Conservation (phyloP, 2,888 invertebrate genomes). For the Andrena minutula region DNA sequence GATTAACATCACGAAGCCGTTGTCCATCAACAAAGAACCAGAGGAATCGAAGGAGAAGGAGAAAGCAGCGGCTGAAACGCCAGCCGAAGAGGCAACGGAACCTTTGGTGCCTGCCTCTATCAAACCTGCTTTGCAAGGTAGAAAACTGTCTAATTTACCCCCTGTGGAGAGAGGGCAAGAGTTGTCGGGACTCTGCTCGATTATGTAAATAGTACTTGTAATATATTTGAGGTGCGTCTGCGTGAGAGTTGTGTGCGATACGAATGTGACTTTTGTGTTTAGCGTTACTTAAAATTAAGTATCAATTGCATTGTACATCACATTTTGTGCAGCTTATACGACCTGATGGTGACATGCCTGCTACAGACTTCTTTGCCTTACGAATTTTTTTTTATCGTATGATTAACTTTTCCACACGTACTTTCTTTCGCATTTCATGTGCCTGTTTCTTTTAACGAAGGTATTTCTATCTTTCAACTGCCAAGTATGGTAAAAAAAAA, state of each 20-base stretch:
- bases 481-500: constrained; percentile 5
- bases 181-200: constrained; percentile 94
- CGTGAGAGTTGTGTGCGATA: constrained; percentile 25
- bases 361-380: neutral
- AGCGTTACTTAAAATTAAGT: constrained; percentile 56
- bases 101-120: constrained; percentile 82
- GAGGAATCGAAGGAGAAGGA: constrained; percentile 78
- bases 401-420: constrained; percentile 27
- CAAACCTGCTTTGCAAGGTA: constrained; percentile 89
- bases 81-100: constrained; percentile 82
- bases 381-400: constrained; percentile 31
- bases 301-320: constrained; percentile 60
- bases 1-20: constrained; percentile 92
- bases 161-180: constrained; percentile 91
- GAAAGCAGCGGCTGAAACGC: constrained; percentile 79
- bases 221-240: constrained; percentile 50
- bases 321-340: constrained; percentile 77
- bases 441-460: constrained; percentile 21
- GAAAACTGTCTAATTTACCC: constrained; percentile 90
- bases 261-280: constrained; percentile 52
- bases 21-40: constrained; percentile 82
- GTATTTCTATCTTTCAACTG: constrained; percentile 29
- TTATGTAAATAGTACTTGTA: constrained; percentile 88
- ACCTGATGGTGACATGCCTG: constrained; percentile 60
- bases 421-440: constrained; percentile 34